A percentile compares a stretch with the other conserved stretches of the same genome.
phyloP scores from a whole-genome alignment of 2,888 invertebrate species.

The Megastigmus dorsalis region DNA sequence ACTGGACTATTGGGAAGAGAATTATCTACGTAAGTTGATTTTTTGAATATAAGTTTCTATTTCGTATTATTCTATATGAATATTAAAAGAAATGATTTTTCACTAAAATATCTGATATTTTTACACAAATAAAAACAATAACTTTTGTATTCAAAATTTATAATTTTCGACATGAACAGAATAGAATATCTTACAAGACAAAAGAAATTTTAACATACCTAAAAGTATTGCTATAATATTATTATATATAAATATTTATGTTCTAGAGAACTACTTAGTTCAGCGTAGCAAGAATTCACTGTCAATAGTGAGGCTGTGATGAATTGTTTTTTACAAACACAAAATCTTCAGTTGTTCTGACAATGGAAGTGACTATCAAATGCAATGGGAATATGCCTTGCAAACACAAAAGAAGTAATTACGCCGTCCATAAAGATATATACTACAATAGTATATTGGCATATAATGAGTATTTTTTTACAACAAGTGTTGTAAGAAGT shows the following conservation, averaged over 20 bases:
- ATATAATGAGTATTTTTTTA: constrained; percentile 50
- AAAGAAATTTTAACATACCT: too few relatives aligned
- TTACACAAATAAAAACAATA: neutral
- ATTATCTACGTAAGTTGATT: constrained; percentile 81
- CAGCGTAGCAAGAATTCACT: constrained; percentile 71
- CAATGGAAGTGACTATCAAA: constrained; percentile 40
- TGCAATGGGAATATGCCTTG: constrained; percentile 43
- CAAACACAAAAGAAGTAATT: constrained; percentile 45
- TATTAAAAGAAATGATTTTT: too few relatives aligned
- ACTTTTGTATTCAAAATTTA: neutral
- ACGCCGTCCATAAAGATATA: constrained; percentile 50
- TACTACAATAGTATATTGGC: constrained; percentile 49
- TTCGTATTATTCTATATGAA: too few relatives aligned
- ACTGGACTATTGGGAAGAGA: constrained; percentile 80
- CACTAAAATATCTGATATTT: too few relatives aligned
- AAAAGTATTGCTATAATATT: neutral
- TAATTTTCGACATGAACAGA: neutral
- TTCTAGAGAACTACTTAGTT: constrained; percentile 74
- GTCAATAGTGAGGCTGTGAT: constrained; percentile 71
- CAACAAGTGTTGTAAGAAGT: constrained; percentile 42
- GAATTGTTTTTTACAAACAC: constrained; percentile 60
- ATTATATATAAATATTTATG: constrained; percentile 20
- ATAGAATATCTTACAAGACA: neutral
- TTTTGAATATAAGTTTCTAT: too few relatives aligned
- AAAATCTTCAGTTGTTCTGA: constrained; percentile 41